Conservation (phyloP, 1,140 invertebrate species). For the Limonius californicus region DNA sequence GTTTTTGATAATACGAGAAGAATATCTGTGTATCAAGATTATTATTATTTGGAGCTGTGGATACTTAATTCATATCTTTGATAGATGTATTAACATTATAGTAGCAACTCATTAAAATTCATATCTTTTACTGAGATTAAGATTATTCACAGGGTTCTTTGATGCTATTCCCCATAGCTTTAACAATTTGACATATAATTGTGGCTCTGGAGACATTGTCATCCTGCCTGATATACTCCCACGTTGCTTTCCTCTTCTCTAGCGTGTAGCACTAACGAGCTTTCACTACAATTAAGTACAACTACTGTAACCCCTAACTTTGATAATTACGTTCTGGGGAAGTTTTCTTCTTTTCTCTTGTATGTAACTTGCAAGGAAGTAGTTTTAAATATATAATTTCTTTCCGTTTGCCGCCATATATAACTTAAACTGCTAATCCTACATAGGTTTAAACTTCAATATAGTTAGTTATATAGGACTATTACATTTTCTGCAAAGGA, state of each 20-base stretch:
- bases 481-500: too few relatives aligned
- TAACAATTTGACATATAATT: neutral
- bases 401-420: too few relatives aligned
- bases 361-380: too few relatives aligned
- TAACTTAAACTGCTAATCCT: neutral
- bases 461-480: neutral
- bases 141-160: neutral
- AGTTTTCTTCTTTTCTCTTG: neutral
- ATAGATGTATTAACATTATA: too few relatives aligned
- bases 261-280: neutral
- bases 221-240: neutral
- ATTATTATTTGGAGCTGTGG: too few relatives aligned
- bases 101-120: too few relatives aligned
- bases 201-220: neutral
- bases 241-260: neutral
- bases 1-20: too few relatives aligned
- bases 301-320: neutral
- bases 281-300: slow-evolving; percentile 1
- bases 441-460: neutral
- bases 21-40: too few relatives aligned
- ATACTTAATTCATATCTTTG: too few relatives aligned
- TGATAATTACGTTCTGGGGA: neutral
- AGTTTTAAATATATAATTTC: too few relatives aligned
- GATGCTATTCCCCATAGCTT: neutral
- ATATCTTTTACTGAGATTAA: neutral